phyloP scores from a whole-genome alignment of 2,797 vertebrate species.

The Myotis pilosus region DNA sequence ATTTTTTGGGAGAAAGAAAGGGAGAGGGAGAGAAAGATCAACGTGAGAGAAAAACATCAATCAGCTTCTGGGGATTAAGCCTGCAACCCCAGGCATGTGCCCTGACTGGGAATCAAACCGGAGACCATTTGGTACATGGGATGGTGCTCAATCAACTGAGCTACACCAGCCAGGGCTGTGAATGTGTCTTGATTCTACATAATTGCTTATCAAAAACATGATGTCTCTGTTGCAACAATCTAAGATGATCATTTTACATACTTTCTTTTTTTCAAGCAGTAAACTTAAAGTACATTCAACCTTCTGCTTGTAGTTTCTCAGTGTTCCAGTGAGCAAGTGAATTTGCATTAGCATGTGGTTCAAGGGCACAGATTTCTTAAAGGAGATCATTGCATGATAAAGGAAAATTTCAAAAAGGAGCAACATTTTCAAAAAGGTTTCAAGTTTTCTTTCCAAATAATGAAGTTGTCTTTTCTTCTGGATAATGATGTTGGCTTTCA shows the following conservation, averaged over 20 bases:
- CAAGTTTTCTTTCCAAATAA: neutral
- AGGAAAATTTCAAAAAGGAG: neutral
- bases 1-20: too few species aligned
- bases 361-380: constrained; percentile 26
- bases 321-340: neutral
- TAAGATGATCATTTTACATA: neutral
- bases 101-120: neutral
- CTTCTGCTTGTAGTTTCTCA: constrained; percentile 7
- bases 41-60: too few species aligned
- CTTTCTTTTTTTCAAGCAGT: neutral
- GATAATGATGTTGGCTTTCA: neutral
- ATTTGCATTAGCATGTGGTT: neutral
- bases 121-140: neutral
- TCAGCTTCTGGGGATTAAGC: too few species aligned
- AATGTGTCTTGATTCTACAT: neutral
- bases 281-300: neutral
- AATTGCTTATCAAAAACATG: constrained; percentile 30
- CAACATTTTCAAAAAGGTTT: constrained; percentile 13
- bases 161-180: neutral
- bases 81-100: too few species aligned
- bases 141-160: neutral
- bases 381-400: neutral
- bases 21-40: too few species aligned
- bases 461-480: neutral
- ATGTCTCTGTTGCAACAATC: neutral